phyloP scores from a whole-genome alignment of 2,888 invertebrate species.

The Apantesis nais region DNA sequence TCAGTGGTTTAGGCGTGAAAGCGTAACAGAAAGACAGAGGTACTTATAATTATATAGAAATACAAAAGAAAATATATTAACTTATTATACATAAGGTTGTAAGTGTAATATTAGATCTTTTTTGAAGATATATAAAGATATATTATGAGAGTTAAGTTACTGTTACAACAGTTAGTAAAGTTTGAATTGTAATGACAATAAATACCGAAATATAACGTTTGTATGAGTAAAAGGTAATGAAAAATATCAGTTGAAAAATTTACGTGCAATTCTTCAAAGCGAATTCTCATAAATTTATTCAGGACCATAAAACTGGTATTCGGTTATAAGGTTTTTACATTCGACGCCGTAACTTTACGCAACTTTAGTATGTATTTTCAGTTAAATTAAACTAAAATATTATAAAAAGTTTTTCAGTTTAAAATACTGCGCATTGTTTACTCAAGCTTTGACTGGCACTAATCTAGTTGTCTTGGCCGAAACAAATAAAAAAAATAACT shows the following conservation, averaged over 20 bases:
- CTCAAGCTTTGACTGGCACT: neutral
- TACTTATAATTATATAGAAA: too few species aligned
- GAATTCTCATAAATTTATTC: conserved; percentile 79
- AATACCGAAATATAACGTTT: conserved; percentile 36
- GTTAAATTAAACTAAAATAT: conserved; percentile 4
- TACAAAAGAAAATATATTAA: too few species aligned
- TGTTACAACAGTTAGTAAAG: neutral
- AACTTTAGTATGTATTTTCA: conserved; percentile 34
- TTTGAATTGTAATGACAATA: conserved; percentile 4
- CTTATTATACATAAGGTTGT: too few species aligned
- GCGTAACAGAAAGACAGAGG: too few species aligned
- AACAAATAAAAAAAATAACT: neutral
- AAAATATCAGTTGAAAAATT: conserved; percentile 68
- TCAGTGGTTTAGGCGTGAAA: too few species aligned
- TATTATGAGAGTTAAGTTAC: neutral
- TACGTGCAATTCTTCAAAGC: conserved; percentile 75
- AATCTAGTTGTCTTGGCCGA: neutral
- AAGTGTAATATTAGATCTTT: neutral
- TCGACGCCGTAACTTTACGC: conserved; percentile 61
- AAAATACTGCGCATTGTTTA: neutral
- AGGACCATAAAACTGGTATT: conserved; percentile 75
- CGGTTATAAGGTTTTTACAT: conserved; percentile 76
- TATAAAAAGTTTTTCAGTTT: neutral
- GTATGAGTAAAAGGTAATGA: conserved; percentile 54
- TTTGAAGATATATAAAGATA: neutral